Base-by-base conservation (phyloP, 1,140 invertebrate species). In the Orussus abietinus region DNA sequence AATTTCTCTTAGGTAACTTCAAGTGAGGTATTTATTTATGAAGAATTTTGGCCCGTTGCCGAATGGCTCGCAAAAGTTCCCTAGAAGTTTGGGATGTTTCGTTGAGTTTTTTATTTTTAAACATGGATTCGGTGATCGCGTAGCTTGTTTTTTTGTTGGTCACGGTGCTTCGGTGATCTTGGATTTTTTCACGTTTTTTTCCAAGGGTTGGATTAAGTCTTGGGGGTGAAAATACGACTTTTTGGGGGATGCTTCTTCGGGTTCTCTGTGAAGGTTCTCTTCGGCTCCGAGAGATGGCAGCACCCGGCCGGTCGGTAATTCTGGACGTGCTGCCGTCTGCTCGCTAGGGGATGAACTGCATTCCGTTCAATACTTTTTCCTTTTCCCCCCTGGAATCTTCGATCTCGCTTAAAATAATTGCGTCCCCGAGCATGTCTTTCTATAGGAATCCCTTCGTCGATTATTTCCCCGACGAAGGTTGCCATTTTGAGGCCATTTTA, bases 291-390 rank as follows among this genome's bases (percentile, higher is more conserved):
- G 17, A 72, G 69, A 68, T 70, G 69, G 66, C 64, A 60, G 48
- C 45, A 64, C 43, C 17, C 30, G 38, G 47, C 20, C 46, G 20
- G 68, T 69, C 69, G 61, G 66, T 72, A 70, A 67, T 64, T 58
- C 49, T 53, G 41, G 48, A 62, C 42, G 64, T 66, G 62, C 66
- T 69, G 66, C 65, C 59, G 47, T 64, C 62, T 63, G 48, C 45
- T 31, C 34, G 42, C 10, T 15, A 25, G 11, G 18, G 5, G 36
- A 36, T 32, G 55, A 65, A 66, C 59, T 62, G 41, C 45, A 51
- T 46, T 62, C 55, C 42, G 49, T 33, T 55, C 46, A 54, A 54
- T 55, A 46, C 47, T 53, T 57, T 36, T 31, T 21, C 22, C 19
- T 42, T 29, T 42, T 38, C 37, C 7, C n/a, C n/a, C n/a, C n/a